A percentile compares a stretch with the other conserved stretches of the same genome.
Conservation (phyloP, 2,888 invertebrate genomes). For the Mythimna pallens region DNA sequence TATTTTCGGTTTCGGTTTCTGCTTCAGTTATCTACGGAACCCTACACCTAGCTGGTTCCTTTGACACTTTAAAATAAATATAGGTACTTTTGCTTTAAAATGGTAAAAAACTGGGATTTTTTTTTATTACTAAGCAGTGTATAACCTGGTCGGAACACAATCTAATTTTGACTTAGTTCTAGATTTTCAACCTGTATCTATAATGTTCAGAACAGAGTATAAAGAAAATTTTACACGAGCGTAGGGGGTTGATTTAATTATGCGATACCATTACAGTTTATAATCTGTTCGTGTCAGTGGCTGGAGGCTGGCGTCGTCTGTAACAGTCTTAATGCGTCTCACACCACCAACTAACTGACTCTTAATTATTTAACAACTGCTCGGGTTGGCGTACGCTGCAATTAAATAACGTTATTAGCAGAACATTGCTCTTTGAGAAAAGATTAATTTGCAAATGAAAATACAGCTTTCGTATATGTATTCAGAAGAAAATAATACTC, state of each 20-base stretch:
- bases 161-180: conserved; percentile 20
- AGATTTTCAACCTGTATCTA: background rate
- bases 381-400: conserved; percentile 36
- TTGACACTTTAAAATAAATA: too few species aligned
- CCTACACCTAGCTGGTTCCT: too few species aligned
- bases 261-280: conserved; percentile 54
- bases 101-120: too few species aligned
- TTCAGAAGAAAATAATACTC: too few species aligned
- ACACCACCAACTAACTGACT: conserved; percentile 80
- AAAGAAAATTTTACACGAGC: conserved; percentile 39
- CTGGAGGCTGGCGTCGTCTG: conserved; percentile 55
- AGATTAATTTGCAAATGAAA: background rate
- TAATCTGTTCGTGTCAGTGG: conserved; percentile 54
- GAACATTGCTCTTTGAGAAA: conserved; percentile 13
- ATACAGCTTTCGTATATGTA: background rate
- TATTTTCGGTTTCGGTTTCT: too few species aligned
- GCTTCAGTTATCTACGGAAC: too few species aligned
- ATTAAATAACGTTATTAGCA: conserved; percentile 24
- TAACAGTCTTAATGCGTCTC: conserved; percentile 78
- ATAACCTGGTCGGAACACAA: background rate
- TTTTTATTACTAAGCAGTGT: too few species aligned
- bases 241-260: conserved; percentile 57
- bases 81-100: too few species aligned
- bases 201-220: conserved; percentile 29
- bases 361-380: conserved; percentile 83